Percentiles rank a stretch among this genome's conserved stretches.
These are phyloP conservation scores for Urocolius indicus DNA, from an alignment of 2,113 vertebrate genomes.

Conservation along the genomic window DNA sequence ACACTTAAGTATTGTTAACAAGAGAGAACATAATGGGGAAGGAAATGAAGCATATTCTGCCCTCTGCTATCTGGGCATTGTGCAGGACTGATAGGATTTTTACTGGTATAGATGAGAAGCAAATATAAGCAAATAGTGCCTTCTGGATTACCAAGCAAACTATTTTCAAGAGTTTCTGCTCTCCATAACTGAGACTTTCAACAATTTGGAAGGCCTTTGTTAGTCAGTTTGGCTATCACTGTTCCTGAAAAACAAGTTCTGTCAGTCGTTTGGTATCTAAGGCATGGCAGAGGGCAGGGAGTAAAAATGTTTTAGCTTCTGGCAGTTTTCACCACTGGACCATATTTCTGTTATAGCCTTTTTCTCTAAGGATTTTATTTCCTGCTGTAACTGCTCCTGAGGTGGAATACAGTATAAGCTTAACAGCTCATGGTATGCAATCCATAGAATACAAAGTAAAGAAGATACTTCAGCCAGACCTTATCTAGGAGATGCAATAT, in stretches of 20 bases:
- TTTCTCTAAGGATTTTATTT: not conserved
- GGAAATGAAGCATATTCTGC: conserved; percentile 7
- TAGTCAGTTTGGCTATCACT: not conserved
- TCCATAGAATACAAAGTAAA: not conserved
- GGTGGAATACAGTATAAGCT: not conserved
- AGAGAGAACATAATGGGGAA: not conserved
- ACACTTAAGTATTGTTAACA: not conserved
- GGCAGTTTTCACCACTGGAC: not conserved
- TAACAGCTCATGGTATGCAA: not conserved
- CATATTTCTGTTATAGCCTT: not conserved
- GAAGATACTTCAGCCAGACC: not conserved
- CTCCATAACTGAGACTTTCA: not conserved
- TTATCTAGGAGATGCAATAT: not conserved
- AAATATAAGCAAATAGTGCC: not conserved
- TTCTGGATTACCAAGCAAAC: not conserved
- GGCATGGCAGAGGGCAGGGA: not conserved
- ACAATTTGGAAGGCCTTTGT: not conserved
- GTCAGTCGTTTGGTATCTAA: not conserved
- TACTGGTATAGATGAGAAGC: not conserved
- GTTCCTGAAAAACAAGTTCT: not conserved
- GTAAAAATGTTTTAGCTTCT: not conserved
- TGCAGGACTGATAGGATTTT: not conserved
- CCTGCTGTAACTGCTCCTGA: not conserved
- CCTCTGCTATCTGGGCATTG: not conserved
- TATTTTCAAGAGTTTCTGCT: not conserved